phyloP scores from a whole-genome alignment of 2,113 vertebrate species.

The Urocynchramus pylzowi region DNA sequence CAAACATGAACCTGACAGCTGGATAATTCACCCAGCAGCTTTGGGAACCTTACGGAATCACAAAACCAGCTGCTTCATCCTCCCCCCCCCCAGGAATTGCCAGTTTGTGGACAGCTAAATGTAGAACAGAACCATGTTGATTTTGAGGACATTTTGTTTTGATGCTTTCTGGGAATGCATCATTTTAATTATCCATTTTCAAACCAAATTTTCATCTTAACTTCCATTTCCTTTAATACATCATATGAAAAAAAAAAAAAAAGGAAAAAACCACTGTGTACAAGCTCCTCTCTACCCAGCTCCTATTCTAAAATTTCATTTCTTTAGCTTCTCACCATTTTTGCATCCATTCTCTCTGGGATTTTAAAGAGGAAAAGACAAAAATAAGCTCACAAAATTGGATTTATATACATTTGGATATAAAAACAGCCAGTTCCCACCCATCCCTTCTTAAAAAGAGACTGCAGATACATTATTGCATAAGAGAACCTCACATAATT shows the following conservation, averaged over 20 bases:
- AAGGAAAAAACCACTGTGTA: neutral
- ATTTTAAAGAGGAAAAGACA: neutral
- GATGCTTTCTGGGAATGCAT: neutral
- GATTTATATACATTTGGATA: neutral
- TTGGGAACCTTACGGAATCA: neutral
- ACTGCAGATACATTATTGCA: neutral
- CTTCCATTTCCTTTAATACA: neutral
- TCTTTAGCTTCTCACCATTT: neutral
- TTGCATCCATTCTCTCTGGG: neutral
- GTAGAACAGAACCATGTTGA: neutral
- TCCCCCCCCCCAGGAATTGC: neutral
- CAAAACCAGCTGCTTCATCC: neutral
- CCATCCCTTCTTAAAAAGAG: neutral
- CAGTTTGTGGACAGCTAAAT: neutral
- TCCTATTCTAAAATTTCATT: neutral
- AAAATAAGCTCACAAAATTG: neutral
- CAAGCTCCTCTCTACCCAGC: neutral
- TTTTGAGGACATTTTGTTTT: neutral
- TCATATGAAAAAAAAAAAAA: neutral
- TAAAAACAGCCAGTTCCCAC: neutral
- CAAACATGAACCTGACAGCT: neutral
- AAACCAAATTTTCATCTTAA: neutral
- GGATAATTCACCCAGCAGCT: slow-evolving; percentile 4
- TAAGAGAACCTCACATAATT: neutral
- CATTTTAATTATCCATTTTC: neutral